Evolutionary conservation across 1,140 invertebrate species (phyloP).

Genomic region (Drosophila chauvacae): DNA sequence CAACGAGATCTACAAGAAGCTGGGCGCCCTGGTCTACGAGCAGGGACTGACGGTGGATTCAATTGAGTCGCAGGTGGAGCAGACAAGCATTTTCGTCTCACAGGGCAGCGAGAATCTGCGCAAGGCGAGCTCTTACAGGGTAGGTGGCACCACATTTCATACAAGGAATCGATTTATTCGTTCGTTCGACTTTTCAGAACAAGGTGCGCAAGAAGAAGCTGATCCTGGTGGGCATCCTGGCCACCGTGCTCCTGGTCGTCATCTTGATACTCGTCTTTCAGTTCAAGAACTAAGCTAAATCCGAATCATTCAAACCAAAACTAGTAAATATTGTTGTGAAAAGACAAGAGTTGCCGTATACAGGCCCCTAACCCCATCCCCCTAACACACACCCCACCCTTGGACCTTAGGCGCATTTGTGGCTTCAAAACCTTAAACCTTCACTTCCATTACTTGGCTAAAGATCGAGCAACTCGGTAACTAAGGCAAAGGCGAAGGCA

Average conservation of each 20-base stretch:
- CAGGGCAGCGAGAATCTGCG: slow-evolving; percentile 92
- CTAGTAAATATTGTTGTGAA: slow-evolving; percentile 71
- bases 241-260: slow-evolving; percentile 89
- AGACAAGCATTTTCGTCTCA: slow-evolving; percentile 93
- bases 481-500: slow-evolving; percentile 33
- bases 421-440: slow-evolving; percentile 61
- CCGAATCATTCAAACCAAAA: slow-evolving; percentile 48
- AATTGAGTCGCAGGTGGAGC: slow-evolving; percentile 98
- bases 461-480: slow-evolving; percentile 34
- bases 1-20: slow-evolving; percentile 99
- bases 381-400: slow-evolving; percentile 6
- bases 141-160: slow-evolving; percentile 77
- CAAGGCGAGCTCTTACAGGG: slow-evolving; percentile 93
- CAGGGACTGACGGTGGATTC: slow-evolving; percentile 98
- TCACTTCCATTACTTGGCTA: slow-evolving; percentile 53
- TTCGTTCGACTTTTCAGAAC: slow-evolving; percentile 86
- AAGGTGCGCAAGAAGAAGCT: slow-evolving; percentile 95
- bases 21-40: slow-evolving; percentile 97
- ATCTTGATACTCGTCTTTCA: slow-evolving; percentile 85
- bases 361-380: slow-evolving; percentile 28
- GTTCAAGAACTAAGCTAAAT: slow-evolving; percentile 73
- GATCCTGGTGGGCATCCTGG: slow-evolving; percentile 89
- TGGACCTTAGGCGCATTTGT: slow-evolving; percentile 65
- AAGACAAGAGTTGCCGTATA: slow-evolving; percentile 74
- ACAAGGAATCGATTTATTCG: neutral